Conservation (phyloP, 2,113 vertebrate species). For the Rafetus swinhoei region DNA sequence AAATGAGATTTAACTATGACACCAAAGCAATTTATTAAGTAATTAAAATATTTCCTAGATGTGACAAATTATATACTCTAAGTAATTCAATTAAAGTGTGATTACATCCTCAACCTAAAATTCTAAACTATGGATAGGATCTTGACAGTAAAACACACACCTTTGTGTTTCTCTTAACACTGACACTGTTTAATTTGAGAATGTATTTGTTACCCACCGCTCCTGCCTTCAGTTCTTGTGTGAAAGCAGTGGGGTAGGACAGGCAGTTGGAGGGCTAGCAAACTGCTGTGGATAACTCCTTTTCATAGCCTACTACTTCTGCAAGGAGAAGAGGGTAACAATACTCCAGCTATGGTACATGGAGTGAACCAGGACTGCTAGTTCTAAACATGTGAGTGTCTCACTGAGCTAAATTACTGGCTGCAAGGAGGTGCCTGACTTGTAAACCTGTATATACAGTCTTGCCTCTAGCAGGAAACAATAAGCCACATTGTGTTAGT, state of each 20-base stretch:
- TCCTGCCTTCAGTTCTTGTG: not conserved
- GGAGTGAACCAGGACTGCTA: not conserved
- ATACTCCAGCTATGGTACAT: not conserved
- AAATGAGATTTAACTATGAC: conserved; percentile 41
- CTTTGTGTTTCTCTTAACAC: not conserved
- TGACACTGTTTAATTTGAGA: not conserved
- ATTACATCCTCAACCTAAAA: conserved; percentile 32
- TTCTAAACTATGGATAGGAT: not conserved
- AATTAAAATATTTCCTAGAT: conserved; percentile 56
- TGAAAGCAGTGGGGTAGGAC: not conserved
- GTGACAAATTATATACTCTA: conserved; percentile 55
- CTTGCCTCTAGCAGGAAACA: too few relatives aligned
- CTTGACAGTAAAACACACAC: not conserved
- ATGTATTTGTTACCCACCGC: not conserved
- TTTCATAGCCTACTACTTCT: not conserved
- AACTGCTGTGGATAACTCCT: not conserved
- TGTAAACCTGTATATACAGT: too few relatives aligned
- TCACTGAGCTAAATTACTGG: not conserved
- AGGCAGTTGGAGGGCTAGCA: not conserved
- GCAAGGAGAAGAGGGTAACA: not conserved
- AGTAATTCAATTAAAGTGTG: conserved; percentile 59
- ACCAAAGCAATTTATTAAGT: conserved; percentile 57
- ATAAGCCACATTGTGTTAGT: not conserved
- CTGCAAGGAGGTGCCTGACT: not conserved
- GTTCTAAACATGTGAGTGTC: rapidly evolving